These are phyloP conservation scores for Pogonocherus hispidulus DNA, from an alignment of 2,888 invertebrate genomes.

Conservation along the genomic window DNA sequence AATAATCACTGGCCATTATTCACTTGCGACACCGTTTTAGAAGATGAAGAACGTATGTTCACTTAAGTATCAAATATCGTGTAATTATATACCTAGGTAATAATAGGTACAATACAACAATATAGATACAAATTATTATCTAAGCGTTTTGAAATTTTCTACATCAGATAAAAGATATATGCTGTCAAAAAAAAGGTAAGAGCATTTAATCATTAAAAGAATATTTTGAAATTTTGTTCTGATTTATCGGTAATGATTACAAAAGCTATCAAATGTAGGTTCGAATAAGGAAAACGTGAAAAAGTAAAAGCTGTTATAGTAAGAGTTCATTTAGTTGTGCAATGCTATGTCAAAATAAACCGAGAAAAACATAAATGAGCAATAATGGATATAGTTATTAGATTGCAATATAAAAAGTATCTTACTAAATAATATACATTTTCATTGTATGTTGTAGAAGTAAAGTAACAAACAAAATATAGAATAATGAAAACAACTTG, in stretches of 20 bases:
- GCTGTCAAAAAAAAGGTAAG: no score
- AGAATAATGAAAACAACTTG: neutral
- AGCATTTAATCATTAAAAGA: no score
- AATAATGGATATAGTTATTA: neutral
- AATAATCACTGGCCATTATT: no score
- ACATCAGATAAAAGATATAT: neutral
- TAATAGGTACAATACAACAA: no score
- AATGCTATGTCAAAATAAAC: neutral
- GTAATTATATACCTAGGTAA: no score
- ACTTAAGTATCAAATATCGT: no score
- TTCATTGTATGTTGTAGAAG: no score
- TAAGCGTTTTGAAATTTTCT: neutral
- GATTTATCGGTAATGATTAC: conserved; percentile 16
- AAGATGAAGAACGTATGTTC: no score
- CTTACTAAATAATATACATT: neutral
- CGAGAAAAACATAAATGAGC: conserved; percentile 1
- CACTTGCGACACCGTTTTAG: no score
- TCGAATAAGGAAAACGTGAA: conserved; percentile 4
- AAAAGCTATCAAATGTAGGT: conserved; percentile 7
- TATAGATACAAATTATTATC: no score
- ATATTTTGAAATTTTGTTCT: conserved; percentile 6
- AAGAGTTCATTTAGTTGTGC: neutral
- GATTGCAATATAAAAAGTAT: neutral
- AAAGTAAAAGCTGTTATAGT: conserved; percentile 1
- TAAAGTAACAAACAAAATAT: neutral